phyloP scores from a whole-genome alignment of 2,113 vertebrate genomes.

The Procapra przewalskii region DNA sequence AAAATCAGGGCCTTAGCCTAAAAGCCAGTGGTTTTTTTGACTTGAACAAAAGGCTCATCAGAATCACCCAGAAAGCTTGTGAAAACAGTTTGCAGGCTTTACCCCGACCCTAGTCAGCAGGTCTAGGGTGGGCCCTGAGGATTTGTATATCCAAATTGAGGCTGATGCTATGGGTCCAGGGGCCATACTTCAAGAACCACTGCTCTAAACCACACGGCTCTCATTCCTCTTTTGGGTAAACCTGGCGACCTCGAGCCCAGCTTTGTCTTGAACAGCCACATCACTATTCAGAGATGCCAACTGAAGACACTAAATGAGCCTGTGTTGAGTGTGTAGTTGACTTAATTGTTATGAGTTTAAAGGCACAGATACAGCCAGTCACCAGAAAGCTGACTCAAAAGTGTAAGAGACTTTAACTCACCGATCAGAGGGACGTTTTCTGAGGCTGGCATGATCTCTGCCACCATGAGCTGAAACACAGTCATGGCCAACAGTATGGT shows the following conservation, averaged over 20 bases:
- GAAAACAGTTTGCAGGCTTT: not conserved
- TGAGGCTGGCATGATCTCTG: conserved; percentile 98
- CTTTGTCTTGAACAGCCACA: not conserved
- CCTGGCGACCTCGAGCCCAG: not conserved
- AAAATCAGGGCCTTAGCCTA: not conserved
- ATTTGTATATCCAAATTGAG: not conserved
- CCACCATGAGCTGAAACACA: conserved; percentile 97
- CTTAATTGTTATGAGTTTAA: not conserved
- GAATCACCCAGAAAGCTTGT: not conserved
- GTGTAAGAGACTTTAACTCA: conserved; percentile 70
- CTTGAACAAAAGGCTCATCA: not conserved
- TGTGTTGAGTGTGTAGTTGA: not conserved
- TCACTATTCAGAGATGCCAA: not conserved
- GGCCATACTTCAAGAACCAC: not conserved
- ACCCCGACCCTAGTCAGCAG: not conserved
- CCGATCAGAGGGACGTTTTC: conserved; percentile 97
- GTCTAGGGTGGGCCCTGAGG: not conserved
- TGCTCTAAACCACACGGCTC: not conserved
- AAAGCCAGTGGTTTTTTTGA: not conserved
- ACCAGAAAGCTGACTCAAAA: not conserved
- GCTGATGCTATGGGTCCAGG: too few species aligned
- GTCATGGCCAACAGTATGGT: conserved; percentile 96
- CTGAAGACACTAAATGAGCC: not conserved
- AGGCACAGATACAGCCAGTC: not conserved
- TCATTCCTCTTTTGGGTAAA: not conserved